Base-by-base conservation (phyloP, 1,140 invertebrate genomes). In the Radopholus similis region DNA sequence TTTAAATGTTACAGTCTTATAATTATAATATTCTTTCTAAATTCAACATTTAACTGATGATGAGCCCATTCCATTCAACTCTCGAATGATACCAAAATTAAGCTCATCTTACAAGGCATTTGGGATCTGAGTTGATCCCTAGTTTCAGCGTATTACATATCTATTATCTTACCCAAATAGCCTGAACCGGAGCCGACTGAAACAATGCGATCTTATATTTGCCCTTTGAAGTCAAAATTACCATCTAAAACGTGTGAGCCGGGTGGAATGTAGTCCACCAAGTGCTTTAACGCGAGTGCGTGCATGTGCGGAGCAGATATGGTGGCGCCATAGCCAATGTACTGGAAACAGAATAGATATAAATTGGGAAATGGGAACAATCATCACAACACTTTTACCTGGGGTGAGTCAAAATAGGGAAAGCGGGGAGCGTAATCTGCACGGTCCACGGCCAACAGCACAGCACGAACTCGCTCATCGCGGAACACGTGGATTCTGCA, bases 241-340 rank as follows among this genome's bases (percentile, higher is more conserved):
- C n/a, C 91, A 86, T 97, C 95, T 51, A 97, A 85, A 21, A 90
- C 91, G 81, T 85, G 88, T 40, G 87, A 88, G 47, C 92, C 91
- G 64, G 71, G 87, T 53, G 86, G 84, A 37, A 97, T 83, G 74
- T 94, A 89, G 71, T 90, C 89, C 76, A 89, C 88, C 62, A 97
- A 85, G 44, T 89, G 85, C 86, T 97, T 92, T 72, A 97, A 85
- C 42, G 93, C 93, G 87, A 93, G 89, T 13, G 92, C 93, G 86
- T 97, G 93, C 95, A 97, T 97, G 85, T 97, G 94, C 53, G 95
- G 94, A 62, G 94, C 94, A 87, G 91, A 93, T 59, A 97, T 97
- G 1, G 94, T 97, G 3, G 92, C 94, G 42, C 90, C 90, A 75
- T 82, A 85, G 8, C 84, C 84, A 74, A 85, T 85, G 3, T 30